These are phyloP conservation scores for Philopedon plagiatum DNA, from an alignment of 2,888 invertebrate species.

Conservation along the genomic window DNA sequence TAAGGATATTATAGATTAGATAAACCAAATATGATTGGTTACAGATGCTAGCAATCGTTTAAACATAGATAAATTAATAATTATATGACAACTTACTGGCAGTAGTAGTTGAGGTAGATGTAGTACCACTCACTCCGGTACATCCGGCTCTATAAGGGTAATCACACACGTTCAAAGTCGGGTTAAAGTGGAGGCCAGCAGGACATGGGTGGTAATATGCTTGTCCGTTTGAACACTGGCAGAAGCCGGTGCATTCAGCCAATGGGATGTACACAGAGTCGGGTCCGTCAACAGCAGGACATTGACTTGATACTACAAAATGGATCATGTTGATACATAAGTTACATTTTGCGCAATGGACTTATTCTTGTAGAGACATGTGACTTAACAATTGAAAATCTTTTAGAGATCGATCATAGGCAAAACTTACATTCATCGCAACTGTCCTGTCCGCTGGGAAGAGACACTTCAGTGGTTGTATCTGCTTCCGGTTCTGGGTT, in stretches of 20 bases:
- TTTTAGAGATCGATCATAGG: too few relatives aligned
- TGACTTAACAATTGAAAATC: too few relatives aligned
- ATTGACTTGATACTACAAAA: conserved; percentile 35
- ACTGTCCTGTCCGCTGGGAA: conserved; percentile 1
- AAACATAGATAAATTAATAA: too few relatives aligned
- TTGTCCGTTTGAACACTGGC: conserved; percentile 53
- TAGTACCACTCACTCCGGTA: conserved; percentile 40
- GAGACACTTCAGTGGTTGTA: neutral
- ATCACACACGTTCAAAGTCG: conserved; percentile 52
- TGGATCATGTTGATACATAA: neutral
- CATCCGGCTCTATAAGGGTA: conserved; percentile 54
- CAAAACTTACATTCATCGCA: conserved; percentile 21
- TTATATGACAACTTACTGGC: neutral
- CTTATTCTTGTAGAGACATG: too few relatives aligned
- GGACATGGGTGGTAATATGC: conserved; percentile 52
- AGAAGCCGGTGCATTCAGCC: conserved; percentile 53
- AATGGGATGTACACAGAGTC: conserved; percentile 51
- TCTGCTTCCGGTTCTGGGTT: neutral
- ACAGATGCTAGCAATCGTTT: too few relatives aligned
- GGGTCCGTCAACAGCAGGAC: conserved; percentile 52
- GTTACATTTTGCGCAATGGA: too few relatives aligned
- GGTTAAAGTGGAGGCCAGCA: conserved; percentile 47
- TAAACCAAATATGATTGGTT: too few relatives aligned
- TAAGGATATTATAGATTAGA: too few relatives aligned
- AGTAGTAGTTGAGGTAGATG: conserved; percentile 22